Base-by-base conservation (phyloP, 2,797 vertebrate genomes). In the Galaxias olidus region DNA sequence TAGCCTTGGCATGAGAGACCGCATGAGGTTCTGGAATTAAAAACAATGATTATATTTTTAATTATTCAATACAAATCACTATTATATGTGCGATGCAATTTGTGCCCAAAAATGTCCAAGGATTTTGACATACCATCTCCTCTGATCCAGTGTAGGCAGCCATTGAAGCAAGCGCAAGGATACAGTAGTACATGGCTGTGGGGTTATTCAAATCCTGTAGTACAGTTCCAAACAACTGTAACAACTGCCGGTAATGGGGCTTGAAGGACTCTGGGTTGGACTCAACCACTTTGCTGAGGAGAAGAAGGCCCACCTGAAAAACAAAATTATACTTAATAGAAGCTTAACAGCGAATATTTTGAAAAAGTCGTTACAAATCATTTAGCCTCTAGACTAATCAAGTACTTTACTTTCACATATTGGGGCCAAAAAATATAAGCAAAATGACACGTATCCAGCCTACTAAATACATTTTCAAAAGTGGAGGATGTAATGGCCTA, bases 231-330 rank as follows among this genome's bases (percentile, higher is more conserved):
- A 96, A 88, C 71, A 96, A 90, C 77, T 88, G 87, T 17, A 97
- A 85, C 48, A 97, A 90, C 70, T 96, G 92, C 54, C 72, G 65
- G 65, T 93, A 93, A 73, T 96, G 91, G 20, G 91, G 90, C 12
- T 85, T 87, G 76, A 97, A 96, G 19, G 90, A 78, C 53, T 94
- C 92, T 0, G 95, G 93, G 69, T 90, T 93, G 4, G 93, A 92
- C 30, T 94, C 91, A 53, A 97, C 81, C 57, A 96, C 91, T 56
- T 94, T 94, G 66, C 92, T 93, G 53, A 97, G 82, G 68, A 96
- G 83, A 78, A 96, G 77, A 50, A 97, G 84, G 14, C 94, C 94
- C 65, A 95, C 76, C 95, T 96, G 60, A 45, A 50, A 46, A 42
- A 41, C 59, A 50, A n/a, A n/a, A n/a, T n/a, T n/a, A n/a, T n/a